phyloP scores from a whole-genome alignment of 2,113 vertebrate species.

The Bungarus multicinctus region DNA sequence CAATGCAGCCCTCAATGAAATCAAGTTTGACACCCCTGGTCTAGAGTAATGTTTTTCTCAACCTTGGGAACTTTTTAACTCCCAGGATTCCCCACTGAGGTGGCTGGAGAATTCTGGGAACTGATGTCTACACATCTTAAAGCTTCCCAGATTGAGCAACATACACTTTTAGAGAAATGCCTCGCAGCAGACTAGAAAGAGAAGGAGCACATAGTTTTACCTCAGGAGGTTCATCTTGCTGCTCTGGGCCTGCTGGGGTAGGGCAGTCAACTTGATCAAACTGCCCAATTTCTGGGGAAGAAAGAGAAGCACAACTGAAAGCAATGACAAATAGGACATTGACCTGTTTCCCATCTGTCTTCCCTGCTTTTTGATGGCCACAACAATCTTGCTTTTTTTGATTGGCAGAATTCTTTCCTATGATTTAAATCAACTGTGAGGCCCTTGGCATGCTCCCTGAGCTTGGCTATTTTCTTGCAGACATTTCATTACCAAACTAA shows the following conservation, averaged over 20 bases:
- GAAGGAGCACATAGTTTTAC: conserved; percentile 52
- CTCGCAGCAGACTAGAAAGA: background rate
- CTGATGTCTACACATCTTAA: background rate
- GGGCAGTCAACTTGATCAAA: conserved; percentile 80
- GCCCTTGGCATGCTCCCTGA: background rate
- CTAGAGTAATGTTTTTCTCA: background rate
- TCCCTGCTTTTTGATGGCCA: background rate
- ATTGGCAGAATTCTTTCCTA: background rate
- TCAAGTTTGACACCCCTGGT: background rate
- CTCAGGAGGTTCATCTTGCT: conserved; percentile 70
- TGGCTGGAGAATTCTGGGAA: background rate
- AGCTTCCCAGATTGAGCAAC: background rate
- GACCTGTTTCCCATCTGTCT: background rate
- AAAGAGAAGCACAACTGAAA: background rate
- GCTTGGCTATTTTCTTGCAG: background rate
- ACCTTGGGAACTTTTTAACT: background rate
- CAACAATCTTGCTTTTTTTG: background rate
- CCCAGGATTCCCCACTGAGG: background rate
- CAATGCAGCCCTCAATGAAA: too few relatives aligned
- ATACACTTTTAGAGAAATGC: background rate
- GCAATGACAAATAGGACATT: background rate
- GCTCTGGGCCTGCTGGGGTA: conserved; percentile 69
- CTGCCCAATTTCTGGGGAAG: conserved; percentile 84
- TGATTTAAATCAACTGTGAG: background rate
- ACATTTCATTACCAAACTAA: background rate